phyloP scores from a whole-genome alignment of 2,888 invertebrate species.

The Tetheella fluctuosa region DNA sequence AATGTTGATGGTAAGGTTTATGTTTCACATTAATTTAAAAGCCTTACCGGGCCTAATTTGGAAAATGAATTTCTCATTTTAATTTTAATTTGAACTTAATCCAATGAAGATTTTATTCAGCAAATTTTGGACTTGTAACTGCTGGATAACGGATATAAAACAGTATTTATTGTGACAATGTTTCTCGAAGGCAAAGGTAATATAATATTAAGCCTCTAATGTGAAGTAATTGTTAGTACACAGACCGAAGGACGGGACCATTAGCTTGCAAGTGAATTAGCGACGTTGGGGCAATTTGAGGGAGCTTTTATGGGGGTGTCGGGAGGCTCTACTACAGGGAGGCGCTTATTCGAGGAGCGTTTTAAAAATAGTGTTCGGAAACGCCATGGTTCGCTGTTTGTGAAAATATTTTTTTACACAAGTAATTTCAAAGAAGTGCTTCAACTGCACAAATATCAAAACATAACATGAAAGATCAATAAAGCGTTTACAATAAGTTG shows the following conservation, averaged over 20 bases:
- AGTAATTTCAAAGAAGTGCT: background rate
- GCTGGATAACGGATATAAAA: background rate
- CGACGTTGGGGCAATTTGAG: slow-evolving; percentile 35
- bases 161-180: background rate
- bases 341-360: slow-evolving; percentile 5
- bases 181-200: background rate
- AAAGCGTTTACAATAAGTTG: too few relatives aligned
- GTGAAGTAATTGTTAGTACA: slow-evolving; percentile 50
- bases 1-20: too few relatives aligned
- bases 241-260: slow-evolving; percentile 53
- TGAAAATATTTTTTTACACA: background rate
- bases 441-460: background rate
- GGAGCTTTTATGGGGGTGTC: slow-evolving; percentile 5
- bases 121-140: too few relatives aligned
- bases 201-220: slow-evolving; percentile 9
- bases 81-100: too few relatives aligned
- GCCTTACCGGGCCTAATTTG: too few relatives aligned
- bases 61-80: too few relatives aligned
- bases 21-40: too few relatives aligned
- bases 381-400: background rate
- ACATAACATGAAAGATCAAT: too few relatives aligned
- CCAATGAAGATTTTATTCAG: background rate
- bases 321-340: slow-evolving; percentile 5
- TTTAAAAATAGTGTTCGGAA: slow-evolving; percentile 8
- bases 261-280: slow-evolving; percentile 62